A percentile compares a stretch with the other conserved stretches of the same genome.
Evolutionary conservation across 2,888 invertebrate species (phyloP).

Genomic region (Tetranychus truncatus): DNA sequence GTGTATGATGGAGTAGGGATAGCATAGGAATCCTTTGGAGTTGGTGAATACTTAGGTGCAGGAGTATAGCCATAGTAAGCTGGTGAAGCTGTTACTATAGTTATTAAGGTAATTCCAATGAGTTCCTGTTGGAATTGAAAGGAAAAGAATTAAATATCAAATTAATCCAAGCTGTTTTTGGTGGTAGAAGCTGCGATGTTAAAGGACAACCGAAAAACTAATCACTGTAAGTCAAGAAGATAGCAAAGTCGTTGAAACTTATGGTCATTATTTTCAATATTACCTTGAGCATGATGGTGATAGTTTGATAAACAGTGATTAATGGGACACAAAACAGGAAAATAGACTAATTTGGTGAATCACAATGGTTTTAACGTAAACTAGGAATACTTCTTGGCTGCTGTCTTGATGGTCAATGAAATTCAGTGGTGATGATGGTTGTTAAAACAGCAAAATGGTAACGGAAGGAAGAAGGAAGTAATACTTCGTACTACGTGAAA

Average conservation of each 20-base stretch:
- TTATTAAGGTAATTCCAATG: background rate
- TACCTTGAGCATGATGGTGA: constrained; percentile 2
- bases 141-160: background rate
- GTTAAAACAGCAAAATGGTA: too few species aligned
- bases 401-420: too few species aligned
- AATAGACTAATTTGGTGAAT: too few species aligned
- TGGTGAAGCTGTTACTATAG: constrained; percentile 6
- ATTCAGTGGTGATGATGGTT: too few species aligned
- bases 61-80: constrained; percentile 18
- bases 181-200: background rate
- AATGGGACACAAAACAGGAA: too few species aligned
- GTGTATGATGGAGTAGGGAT: constrained; percentile 12
- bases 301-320: background rate
- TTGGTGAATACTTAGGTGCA: background rate
- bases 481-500: too few species aligned
- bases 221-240: too few species aligned
- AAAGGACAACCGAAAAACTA: too few species aligned
- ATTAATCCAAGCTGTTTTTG: background rate
- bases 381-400: too few species aligned
- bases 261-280: background rate
- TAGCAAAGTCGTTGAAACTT: too few species aligned
- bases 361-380: too few species aligned
- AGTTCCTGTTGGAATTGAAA: background rate
- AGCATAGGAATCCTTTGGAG: background rate
- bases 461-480: too few species aligned